Evolutionary conservation across 2,113 vertebrate species (phyloP).

Genomic region (Lampris incognitus): DNA sequence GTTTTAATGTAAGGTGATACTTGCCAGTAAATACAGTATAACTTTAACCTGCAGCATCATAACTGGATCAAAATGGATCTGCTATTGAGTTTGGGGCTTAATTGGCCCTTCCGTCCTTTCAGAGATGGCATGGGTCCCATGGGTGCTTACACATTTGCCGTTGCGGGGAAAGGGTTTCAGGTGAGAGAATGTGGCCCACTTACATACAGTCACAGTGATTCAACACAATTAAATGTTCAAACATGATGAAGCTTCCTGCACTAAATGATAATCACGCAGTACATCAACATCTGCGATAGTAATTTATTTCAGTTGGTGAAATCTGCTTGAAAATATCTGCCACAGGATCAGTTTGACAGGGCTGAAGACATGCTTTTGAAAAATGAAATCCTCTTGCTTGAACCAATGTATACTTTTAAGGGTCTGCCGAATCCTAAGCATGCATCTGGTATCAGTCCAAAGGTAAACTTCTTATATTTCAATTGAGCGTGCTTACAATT

Average conservation of each 20-base stretch:
- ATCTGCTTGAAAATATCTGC: too few relatives aligned
- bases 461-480: constrained; percentile 38
- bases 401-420: too few relatives aligned
- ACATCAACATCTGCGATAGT: too few relatives aligned
- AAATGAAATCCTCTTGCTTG: neutral
- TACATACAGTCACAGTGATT: constrained; percentile 36
- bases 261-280: neutral
- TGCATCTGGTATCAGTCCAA: constrained; percentile 8
- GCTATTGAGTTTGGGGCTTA: constrained; percentile 57
- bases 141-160: constrained; percentile 57
- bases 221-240: constrained; percentile 63
- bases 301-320: neutral
- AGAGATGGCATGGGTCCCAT: constrained; percentile 51
- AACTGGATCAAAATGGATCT: constrained; percentile 51
- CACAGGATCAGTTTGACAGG: neutral
- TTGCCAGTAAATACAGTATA: constrained; percentile 28
- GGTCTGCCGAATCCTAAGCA: neutral
- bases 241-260: constrained; percentile 12
- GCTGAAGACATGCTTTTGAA: neutral
- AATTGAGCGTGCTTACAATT: constrained; percentile 3
- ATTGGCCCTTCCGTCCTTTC: constrained; percentile 63
- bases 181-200: constrained; percentile 37
- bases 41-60: constrained; percentile 44
- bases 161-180: constrained; percentile 44
- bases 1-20: constrained; percentile 31